Percentiles rank a stretch among this genome's conserved stretches.
Evolutionary conservation across 2,888 invertebrate genomes (phyloP).

Genomic region (Diaprepes abbreviatus): DNA sequence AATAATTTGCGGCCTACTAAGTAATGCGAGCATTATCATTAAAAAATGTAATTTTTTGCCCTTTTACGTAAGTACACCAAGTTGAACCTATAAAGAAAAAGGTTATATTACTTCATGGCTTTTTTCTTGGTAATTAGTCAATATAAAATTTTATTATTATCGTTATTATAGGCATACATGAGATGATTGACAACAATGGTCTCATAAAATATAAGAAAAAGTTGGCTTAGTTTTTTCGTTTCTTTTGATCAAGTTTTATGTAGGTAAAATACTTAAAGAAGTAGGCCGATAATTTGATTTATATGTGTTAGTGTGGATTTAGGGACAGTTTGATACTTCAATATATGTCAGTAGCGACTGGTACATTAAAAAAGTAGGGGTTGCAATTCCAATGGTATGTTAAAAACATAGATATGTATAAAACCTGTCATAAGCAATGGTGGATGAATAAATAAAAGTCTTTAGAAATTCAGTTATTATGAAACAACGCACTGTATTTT

Average conservation of each 20-base stretch:
- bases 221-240: neutral
- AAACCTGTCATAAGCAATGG: no score
- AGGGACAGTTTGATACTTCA: no score
- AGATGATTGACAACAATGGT: neutral
- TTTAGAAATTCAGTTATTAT: no score
- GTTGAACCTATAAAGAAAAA: slow-evolving; percentile 1
- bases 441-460: no score
- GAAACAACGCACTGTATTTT: no score
- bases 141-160: slow-evolving; percentile 18
- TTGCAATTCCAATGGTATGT: no score
- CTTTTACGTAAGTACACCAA: neutral
- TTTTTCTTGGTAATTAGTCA: slow-evolving; percentile 10
- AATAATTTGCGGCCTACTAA: slow-evolving; percentile 9
- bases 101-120: neutral
- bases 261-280: neutral
- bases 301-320: no score
- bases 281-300: no score
- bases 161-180: neutral
- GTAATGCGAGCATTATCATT: neutral
- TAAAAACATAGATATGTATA: no score
- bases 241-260: neutral
- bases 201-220: neutral
- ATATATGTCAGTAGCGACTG: no score
- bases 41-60: slow-evolving; percentile 12
- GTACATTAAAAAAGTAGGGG: no score